Evolutionary conservation across 2,797 vertebrate species (phyloP), one percentile per base, ranked within the genome.

Genomic region (Onychomys arenicola): DNA sequence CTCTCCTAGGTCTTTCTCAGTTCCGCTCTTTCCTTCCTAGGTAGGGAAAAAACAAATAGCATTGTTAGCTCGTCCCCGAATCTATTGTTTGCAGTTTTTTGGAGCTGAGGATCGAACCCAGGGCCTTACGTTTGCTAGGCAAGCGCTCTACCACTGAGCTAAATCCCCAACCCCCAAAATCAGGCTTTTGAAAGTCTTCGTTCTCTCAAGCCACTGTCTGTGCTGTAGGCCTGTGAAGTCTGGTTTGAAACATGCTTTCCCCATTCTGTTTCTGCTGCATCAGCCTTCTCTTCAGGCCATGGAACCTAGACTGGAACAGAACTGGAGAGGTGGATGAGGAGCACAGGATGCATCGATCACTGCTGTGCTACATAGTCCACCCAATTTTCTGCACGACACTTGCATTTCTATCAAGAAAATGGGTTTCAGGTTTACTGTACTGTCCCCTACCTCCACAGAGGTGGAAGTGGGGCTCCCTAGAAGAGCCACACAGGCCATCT

Each of bases 351-450:
- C 37, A 7, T n/a, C 29, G 40, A 16, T 90, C 37, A 63, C n/a
- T 37, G 0, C 29, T 49, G 3, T 2, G 29, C 43, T 17, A 11
- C 23, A 19, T 43, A 27, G 4, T 49, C 29, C 40, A 17, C 37
- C 19, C 6, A 27, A 34, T 25, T 6, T 75, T 86, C 81, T 13
- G 10, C n/a, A 52, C 49, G 65, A 5, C 49, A 84, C 19, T 96
- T 88, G 63, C 43, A 77, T 81, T 92, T 96, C 59, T 55, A 37
- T n/a, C 69, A 82, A 92, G 76, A 89, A 93, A 94, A 85, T 23
- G 16, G 52, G 43, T 25, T 67, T 93, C 29, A 40, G 46, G 63
- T 23, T 94, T 61, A 27, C 12, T 1, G 5, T 61, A 5, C 16
- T 29, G 21, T 77, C 2, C 17, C 12, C 25, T 2, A 65, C n/a